Evolutionary conservation across 2,797 vertebrate species (phyloP).

Genomic region (Mycteria americana): DNA sequence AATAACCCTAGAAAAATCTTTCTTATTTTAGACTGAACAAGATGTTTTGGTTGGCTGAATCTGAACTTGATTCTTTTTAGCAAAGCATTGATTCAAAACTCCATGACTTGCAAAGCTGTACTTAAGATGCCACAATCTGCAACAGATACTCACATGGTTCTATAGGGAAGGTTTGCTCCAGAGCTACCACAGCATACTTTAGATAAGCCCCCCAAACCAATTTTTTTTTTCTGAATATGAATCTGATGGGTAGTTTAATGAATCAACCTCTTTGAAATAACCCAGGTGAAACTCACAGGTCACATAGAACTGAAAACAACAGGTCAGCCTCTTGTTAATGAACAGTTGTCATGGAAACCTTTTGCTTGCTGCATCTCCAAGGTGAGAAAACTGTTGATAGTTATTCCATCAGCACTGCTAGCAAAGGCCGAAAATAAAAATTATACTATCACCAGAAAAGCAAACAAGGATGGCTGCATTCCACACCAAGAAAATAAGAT

Average conservation of each 20-base stretch:
- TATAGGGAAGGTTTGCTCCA: neutral
- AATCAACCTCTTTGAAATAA: conserved; percentile 50
- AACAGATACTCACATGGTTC: neutral
- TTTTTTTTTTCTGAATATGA: conserved; percentile 7
- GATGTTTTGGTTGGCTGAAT: neutral
- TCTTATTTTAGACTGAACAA: neutral
- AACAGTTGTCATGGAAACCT: conserved; percentile 69
- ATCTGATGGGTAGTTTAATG: neutral
- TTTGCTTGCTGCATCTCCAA: conserved; percentile 43
- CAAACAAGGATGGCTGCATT: neutral
- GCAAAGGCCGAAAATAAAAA: conserved; percentile 4
- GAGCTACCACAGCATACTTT: neutral
- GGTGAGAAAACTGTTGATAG: conserved; percentile 19
- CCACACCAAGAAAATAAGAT: conserved; percentile 28
- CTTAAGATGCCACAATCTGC: neutral
- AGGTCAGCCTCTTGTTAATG: conserved; percentile 37
- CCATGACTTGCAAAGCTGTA: neutral
- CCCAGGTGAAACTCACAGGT: conserved; percentile 29
- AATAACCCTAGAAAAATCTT: neutral
- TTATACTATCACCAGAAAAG: neutral
- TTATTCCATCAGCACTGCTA: neutral
- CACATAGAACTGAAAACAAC: neutral
- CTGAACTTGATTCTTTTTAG: neutral
- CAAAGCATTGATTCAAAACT: neutral
- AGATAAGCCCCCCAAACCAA: neutral